These are phyloP conservation scores for Platyscapa corneri DNA, from an alignment of 1,140 invertebrate species.

Conservation along the genomic window DNA sequence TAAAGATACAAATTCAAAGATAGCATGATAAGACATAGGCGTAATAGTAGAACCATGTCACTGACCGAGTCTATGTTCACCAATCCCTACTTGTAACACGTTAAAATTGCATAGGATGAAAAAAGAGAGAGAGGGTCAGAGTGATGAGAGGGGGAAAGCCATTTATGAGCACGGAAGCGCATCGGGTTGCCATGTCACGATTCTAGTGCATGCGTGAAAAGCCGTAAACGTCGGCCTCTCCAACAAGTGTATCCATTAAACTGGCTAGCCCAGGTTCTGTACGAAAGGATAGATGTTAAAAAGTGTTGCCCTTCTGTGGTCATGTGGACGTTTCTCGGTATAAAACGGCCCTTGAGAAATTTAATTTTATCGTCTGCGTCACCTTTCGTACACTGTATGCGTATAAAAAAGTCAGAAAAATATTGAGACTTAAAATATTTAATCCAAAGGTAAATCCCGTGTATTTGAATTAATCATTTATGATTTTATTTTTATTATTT, in stretches of 20 bases:
- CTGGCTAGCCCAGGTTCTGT: background rate
- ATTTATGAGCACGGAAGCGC: constrained; percentile 36
- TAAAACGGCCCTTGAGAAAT: constrained; percentile 37
- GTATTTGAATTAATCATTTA: background rate
- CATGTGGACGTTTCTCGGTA: constrained; percentile 1
- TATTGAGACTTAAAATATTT: background rate
- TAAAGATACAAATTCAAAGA: background rate
- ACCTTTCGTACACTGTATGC: background rate
- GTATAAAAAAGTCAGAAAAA: background rate
- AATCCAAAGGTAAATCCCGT: background rate
- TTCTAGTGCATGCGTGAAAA: constrained; percentile 31
- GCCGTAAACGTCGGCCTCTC: constrained; percentile 38
- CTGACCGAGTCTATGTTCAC: background rate
- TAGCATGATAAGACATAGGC: background rate
- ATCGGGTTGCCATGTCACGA: constrained; percentile 37
- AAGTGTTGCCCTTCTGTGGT: constrained; percentile 29
- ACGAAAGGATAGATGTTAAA: constrained; percentile 6
- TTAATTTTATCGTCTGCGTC: constrained; percentile 31
- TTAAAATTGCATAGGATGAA: background rate
- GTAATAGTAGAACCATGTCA: background rate
- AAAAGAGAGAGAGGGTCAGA: background rate
- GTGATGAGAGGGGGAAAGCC: background rate
- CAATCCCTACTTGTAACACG: background rate
- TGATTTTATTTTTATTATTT: background rate
- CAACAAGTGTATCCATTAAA: constrained; percentile 45